phyloP scores from a whole-genome alignment of 2,888 invertebrate species.

The Perizoma affinitatum region DNA sequence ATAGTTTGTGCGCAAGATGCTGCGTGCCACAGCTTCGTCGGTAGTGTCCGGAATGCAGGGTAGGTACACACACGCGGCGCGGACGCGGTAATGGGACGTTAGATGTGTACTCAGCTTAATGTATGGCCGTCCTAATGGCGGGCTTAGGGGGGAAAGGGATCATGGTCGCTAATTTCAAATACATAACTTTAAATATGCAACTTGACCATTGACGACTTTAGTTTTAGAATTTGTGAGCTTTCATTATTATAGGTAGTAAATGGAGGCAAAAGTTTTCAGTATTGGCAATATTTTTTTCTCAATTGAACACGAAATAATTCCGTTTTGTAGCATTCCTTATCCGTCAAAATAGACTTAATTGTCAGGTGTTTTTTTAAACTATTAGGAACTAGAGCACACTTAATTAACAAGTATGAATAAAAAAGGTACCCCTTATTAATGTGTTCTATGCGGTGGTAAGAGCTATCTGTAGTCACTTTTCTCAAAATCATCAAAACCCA shows the following conservation, averaged over 20 bases:
- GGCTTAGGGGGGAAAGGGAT: constrained; percentile 28
- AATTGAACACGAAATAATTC: background rate
- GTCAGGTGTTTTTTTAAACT: no score
- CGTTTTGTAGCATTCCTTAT: background rate
- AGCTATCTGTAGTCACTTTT: no score
- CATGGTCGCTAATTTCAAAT: constrained; percentile 24
- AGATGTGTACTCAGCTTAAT: constrained; percentile 29
- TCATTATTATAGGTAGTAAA: no score
- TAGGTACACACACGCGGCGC: constrained; percentile 15
- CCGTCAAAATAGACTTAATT: no score
- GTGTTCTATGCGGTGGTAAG: no score
- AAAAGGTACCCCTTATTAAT: no score
- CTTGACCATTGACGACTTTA: background rate
- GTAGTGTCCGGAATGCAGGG: constrained; percentile 44
- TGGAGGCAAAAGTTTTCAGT: no score
- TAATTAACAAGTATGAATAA: no score
- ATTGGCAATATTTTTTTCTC: no score
- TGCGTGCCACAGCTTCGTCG: constrained; percentile 56
- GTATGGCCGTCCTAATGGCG: constrained; percentile 33
- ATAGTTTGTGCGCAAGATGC: constrained; percentile 68
- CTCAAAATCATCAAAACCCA: no score
- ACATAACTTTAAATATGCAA: constrained; percentile 9
- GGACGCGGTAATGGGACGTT: constrained; percentile 30
- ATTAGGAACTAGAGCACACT: no score
- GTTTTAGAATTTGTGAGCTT: background rate